These are phyloP conservation scores for Momotus momota DNA, from an alignment of 2,797 vertebrate genomes.

Conservation along the genomic window DNA sequence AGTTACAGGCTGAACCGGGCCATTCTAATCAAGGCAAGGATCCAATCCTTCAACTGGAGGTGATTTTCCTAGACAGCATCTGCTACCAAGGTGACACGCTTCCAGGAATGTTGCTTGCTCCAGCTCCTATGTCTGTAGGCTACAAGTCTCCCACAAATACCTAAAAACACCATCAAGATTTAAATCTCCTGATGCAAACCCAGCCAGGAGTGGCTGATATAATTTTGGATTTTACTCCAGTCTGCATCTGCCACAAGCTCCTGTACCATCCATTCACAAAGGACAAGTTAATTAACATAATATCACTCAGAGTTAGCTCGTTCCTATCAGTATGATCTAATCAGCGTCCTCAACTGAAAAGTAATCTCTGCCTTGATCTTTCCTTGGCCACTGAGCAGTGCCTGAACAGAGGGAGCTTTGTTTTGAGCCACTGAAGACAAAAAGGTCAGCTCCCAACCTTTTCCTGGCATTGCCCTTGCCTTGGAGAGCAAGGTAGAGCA, in stretches of 20 bases:
- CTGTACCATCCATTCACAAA: background rate
- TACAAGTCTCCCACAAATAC: background rate
- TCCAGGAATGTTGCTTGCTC: background rate
- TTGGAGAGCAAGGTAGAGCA: background rate
- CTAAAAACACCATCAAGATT: background rate
- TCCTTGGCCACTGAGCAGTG: conserved; percentile 39
- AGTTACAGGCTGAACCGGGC: background rate
- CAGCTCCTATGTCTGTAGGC: background rate
- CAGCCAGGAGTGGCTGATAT: background rate
- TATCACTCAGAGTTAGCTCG: conserved; percentile 57
- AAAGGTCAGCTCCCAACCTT: conserved; percentile 51
- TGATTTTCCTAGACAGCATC: background rate
- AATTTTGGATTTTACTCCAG: background rate
- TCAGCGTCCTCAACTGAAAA: conserved; percentile 68
- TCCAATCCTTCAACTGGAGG: background rate
- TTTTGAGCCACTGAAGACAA: conserved; percentile 1
- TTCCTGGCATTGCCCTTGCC: conserved; percentile 47
- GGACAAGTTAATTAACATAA: conserved; percentile 41
- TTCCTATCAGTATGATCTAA: conserved; percentile 65
- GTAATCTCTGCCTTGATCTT: conserved; percentile 68
- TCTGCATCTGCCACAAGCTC: background rate
- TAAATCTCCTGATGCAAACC: background rate
- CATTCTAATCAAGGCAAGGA: background rate
- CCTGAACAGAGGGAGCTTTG: conserved; percentile 62
- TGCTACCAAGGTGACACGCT: background rate